Conservation (phyloP, 1,140 invertebrate species). For the Bombus confusus region DNA sequence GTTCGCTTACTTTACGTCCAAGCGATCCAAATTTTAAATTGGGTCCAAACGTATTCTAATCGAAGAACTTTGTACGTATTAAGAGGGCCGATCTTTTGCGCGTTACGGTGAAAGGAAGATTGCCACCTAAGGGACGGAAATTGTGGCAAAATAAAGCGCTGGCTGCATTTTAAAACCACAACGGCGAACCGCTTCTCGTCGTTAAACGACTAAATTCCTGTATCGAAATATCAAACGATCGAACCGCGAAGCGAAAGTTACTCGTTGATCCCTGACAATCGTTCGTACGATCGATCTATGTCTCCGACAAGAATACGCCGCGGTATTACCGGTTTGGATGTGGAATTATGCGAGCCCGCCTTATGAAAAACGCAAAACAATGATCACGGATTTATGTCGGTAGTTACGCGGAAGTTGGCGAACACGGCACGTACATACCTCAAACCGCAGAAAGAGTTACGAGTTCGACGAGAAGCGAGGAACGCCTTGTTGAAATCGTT, state of each 20-base stretch:
- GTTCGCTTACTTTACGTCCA: too few species aligned
- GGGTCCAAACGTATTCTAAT: too few species aligned
- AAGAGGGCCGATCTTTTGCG: too few species aligned
- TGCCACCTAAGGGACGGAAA: too few species aligned
- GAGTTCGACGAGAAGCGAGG: conserved; percentile 40
- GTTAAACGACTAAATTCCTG: background rate
- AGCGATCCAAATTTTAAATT: too few species aligned
- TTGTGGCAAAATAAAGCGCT: background rate
- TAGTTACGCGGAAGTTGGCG: conserved; percentile 31
- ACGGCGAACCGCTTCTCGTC: background rate
- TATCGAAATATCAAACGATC: too few species aligned
- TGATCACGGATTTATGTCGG: conserved; percentile 29
- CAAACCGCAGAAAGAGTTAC: conserved; percentile 50
- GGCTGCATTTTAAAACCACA: background rate
- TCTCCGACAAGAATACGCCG: background rate
- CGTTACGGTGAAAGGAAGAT: too few species aligned
- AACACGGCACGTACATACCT: conserved; percentile 42
- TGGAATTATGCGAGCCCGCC: background rate
- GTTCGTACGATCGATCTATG: background rate
- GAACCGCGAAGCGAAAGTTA: background rate
- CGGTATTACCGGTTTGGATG: too few species aligned
- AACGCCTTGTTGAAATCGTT: conserved; percentile 28
- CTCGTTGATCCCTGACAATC: background rate
- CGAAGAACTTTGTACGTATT: too few species aligned
- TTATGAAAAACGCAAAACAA: conserved; percentile 22